Evolutionary conservation across 2,888 invertebrate genomes (phyloP).

Genomic region (Troides helena): DNA sequence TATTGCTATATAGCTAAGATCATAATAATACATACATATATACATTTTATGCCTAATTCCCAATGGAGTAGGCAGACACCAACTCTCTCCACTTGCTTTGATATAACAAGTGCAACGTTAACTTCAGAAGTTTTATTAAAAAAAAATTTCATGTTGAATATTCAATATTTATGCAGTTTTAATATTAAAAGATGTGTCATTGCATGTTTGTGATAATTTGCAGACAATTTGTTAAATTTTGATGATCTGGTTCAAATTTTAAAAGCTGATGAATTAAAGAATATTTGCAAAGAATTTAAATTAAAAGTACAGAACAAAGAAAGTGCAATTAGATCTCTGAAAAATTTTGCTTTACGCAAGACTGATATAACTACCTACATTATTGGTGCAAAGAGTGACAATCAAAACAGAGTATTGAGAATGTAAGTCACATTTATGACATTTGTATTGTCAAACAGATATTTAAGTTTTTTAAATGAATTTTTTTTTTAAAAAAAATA

Average conservation of each 20-base stretch:
- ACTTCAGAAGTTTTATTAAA: too few species aligned
- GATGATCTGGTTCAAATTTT: conserved; percentile 49
- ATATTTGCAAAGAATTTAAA: conserved; percentile 61
- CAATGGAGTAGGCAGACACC: too few species aligned
- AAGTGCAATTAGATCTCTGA: conserved; percentile 47
- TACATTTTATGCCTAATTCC: too few species aligned
- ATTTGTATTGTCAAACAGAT: background rate
- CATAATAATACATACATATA: too few species aligned
- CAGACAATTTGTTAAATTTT: conserved; percentile 30
- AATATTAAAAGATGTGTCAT: too few species aligned
- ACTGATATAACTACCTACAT: conserved; percentile 52
- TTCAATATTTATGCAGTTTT: too few species aligned
- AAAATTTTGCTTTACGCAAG: conserved; percentile 41
- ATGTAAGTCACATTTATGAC: conserved; percentile 46
- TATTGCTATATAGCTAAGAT: too few species aligned
- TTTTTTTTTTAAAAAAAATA: background rate
- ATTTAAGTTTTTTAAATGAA: too few species aligned
- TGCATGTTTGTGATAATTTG: background rate
- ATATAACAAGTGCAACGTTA: too few species aligned
- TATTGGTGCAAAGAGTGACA: conserved; percentile 40
- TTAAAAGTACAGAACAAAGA: conserved; percentile 52
- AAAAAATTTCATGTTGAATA: too few species aligned
- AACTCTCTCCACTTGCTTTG: too few species aligned
- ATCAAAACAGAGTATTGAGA: conserved; percentile 48
- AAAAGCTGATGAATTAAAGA: conserved; percentile 52